These are phyloP conservation scores for Apamea anceps DNA, from an alignment of 2,888 invertebrate genomes.

Conservation along the genomic window DNA sequence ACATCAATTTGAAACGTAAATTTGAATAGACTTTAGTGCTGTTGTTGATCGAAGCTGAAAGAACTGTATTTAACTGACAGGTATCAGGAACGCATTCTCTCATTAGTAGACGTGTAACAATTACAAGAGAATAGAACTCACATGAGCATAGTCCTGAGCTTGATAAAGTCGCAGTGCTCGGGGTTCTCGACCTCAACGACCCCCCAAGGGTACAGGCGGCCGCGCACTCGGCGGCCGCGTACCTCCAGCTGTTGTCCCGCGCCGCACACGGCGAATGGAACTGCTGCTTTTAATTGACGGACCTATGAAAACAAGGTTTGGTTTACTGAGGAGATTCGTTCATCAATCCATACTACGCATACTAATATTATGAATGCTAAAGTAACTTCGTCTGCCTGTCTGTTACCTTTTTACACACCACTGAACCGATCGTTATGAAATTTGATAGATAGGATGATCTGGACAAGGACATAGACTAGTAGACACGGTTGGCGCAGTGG, in stretches of 20 bases:
- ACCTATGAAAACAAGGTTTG: slow-evolving; percentile 88
- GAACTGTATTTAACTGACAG: too few species aligned
- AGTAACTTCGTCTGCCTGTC: not conserved
- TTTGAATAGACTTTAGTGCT: too few species aligned
- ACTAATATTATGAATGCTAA: not conserved
- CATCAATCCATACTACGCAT: not conserved
- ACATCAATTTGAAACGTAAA: too few species aligned
- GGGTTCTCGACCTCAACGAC: slow-evolving; percentile 99
- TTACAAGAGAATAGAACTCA: slow-evolving; percentile 76
- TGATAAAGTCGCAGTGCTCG: slow-evolving; percentile 99
- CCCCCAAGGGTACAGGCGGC: slow-evolving; percentile 99
- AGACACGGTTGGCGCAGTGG: too few species aligned
- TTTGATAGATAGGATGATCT: not conserved
- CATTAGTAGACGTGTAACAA: not conserved
- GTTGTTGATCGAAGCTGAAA: too few species aligned
- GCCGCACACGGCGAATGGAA: slow-evolving; percentile 99
- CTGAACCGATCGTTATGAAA: not conserved
- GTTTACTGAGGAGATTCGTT: not conserved
- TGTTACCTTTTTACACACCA: not conserved
- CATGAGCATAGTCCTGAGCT: slow-evolving; percentile 98
- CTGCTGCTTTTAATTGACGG: slow-evolving; percentile 97
- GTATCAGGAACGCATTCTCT: too few species aligned
- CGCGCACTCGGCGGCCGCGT: slow-evolving; percentile 97
- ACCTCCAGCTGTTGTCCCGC: slow-evolving; percentile 98
- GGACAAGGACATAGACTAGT: too few species aligned